Conservation (phyloP, 1,140 invertebrate genomes). For the Babylonia areolata region DNA sequence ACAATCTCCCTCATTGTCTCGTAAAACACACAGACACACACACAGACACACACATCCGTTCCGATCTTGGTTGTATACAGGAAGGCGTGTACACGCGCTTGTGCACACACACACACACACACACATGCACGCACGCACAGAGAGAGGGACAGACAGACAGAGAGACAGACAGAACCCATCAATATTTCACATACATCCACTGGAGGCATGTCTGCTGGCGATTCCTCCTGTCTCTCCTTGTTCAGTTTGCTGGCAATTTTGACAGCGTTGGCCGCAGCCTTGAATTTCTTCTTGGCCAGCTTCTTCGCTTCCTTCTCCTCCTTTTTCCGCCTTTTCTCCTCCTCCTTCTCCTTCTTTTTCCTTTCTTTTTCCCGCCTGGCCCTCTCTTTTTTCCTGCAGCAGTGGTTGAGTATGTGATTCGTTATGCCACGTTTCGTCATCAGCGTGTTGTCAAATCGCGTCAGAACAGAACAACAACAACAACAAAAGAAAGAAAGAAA, state of each 20-base stretch:
- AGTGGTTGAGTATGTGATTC: not conserved
- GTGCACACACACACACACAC: conserved; percentile 13
- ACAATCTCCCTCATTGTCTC: not conserved
- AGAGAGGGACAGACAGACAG: not conserved
- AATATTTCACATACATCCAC: not conserved
- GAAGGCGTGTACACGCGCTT: too few relatives aligned
- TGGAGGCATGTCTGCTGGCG: not conserved
- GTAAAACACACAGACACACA: not conserved
- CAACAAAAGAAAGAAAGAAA: too few relatives aligned
- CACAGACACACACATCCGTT: too few relatives aligned
- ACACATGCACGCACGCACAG: not conserved
- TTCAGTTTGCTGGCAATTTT: not conserved
- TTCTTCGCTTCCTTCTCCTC: conserved; percentile 30
- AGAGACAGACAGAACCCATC: not conserved
- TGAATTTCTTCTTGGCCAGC: not conserved
- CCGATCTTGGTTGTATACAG: too few relatives aligned
- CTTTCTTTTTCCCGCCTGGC: not conserved
- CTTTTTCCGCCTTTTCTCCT: conserved; percentile 27
- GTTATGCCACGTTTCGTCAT: too few relatives aligned
- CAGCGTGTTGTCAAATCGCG: too few relatives aligned
- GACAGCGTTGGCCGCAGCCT: not conserved
- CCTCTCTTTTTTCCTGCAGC: conserved; percentile 17
- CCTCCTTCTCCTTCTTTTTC: conserved; percentile 22
- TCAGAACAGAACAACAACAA: too few relatives aligned
- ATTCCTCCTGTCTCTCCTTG: too few relatives aligned